Evolutionary conservation across 1,140 invertebrate species (phyloP), one percentile per base, ranked within the genome.

Genomic region (Idris sp.): DNA sequence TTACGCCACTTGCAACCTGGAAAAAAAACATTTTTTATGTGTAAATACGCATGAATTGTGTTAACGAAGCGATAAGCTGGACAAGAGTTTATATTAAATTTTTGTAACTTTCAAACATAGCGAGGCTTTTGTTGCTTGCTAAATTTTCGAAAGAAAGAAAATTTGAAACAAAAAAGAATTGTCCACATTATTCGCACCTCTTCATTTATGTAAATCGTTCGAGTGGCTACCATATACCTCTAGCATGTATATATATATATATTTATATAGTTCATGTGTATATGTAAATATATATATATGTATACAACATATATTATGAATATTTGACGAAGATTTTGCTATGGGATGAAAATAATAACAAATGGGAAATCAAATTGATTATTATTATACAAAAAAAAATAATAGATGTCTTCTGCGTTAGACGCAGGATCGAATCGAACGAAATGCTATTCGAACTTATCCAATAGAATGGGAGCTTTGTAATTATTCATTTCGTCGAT

Each of bases 351-450:
- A 6, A 22, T 2, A 22, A 22, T 4, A 2, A 22, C 19, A 22
- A 6, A 22, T 22, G 19, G 19, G 19, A n/a, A n/a, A n/a, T n/a
- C n/a, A n/a, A n/a, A 35, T 59, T 65, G 30, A 26, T 30, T 40
- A 28, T 38, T 44, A 64, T 64, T 30, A 31, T n/a, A 15, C 10
- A 16, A 31, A n/a, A 4, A 25, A 41, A 19, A 16, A 51, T 6
- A 13, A 49, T n/a, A 30, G 48, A 46, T 64, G 58, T 62, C 53
- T 73, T 49, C 54, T 33, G 26, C 10, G 41, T 62, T 56, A 19
- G 28, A 62, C 22, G 43, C 71, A 58, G 64, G 62, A 35, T 58
- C 64, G 64, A 68, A 74, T 74, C 49, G 41, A 74, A 74, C 8
- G 4, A 44, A n/a, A 22, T 6, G 53, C 46, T 38, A 48, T 35